These are phyloP conservation scores for Nephrotoma flavescens DNA, from an alignment of 2,888 invertebrate genomes.

Conservation along the genomic window DNA sequence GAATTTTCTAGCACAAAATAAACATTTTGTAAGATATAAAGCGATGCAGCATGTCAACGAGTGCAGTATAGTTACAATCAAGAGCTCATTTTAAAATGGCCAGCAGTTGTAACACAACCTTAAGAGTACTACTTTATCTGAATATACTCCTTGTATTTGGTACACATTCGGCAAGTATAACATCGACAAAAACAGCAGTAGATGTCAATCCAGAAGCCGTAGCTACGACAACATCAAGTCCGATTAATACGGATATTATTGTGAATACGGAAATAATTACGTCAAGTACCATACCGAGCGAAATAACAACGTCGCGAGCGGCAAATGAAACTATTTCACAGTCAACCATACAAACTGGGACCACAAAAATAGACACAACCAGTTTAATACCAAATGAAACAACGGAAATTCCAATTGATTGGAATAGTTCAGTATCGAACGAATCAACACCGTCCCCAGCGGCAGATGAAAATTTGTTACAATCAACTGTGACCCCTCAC, in stretches of 20 bases:
- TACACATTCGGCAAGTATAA: neutral
- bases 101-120: neutral
- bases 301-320: too few species aligned
- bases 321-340: too few species aligned
- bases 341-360: too few species aligned
- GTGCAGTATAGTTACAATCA: neutral
- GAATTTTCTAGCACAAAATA: neutral
- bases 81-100: neutral
- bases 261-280: neutral
- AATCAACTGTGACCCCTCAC: too few species aligned
- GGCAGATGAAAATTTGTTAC: too few species aligned
- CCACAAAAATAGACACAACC: too few species aligned
- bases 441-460: too few species aligned
- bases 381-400: too few species aligned
- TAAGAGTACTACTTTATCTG: neutral
- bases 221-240: neutral
- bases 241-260: neutral
- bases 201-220: neutral
- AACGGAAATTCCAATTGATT: too few species aligned
- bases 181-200: neutral
- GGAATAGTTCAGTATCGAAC: too few species aligned
- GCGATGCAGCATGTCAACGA: neutral
- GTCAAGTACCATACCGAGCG: too few species aligned
- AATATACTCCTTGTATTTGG: neutral
- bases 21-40: neutral